Evolutionary conservation across 2,797 vertebrate genomes (phyloP), one percentile per base, ranked within the genome.

Genomic region (Propithecus perrieri): DNA sequence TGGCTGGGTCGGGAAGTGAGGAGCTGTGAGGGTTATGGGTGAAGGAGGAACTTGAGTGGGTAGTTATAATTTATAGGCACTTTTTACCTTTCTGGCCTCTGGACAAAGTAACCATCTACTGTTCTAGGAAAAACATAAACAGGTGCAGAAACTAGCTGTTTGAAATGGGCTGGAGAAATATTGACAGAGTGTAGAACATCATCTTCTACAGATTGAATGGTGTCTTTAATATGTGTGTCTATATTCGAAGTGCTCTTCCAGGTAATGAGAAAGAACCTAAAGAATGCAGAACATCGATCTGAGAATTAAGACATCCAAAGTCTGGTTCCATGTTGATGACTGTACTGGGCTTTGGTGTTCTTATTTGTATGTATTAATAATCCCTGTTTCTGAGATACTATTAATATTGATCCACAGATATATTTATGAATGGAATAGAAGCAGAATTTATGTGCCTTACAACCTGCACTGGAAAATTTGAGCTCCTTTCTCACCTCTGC

Each of bases 121-220:
- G 3, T 38, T 43, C 12, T 57, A 59, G 18, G 85, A 22, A 63
- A 4, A 38, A 8, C 33, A 69, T 12, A 85, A n/a, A 74, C 53
- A 43, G 26, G 74, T 46, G 38, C 2, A 53, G 12, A 65, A 65
- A 33, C 6, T 35, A 61, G 15, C 15, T 48, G 2, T 6, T n/a
- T 33, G 11, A n/a, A 59, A 1, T 38, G 7, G 43, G 4, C 7
- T 43, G 7, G 17, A 71, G 4, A 33, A 28, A n/a, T 80, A 28
- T 10, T 20, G 9, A 2, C 2, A 63, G 24, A 30, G 0, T 12
- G n/a, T 6, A 30, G 41, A 41, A 4, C 3, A 15, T 33, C 13
- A 28, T 65, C 7, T 78, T 53, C 8, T n/a, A 20, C 4, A 69
- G 20, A 8, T 4, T 24, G 11, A 46, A 20, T 61, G 5, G 2